Percentiles rank a stretch among this genome's conserved stretches.
Evolutionary conservation across 2,888 invertebrate genomes (phyloP).

Genomic region (Sarcophaga rosellei): DNA sequence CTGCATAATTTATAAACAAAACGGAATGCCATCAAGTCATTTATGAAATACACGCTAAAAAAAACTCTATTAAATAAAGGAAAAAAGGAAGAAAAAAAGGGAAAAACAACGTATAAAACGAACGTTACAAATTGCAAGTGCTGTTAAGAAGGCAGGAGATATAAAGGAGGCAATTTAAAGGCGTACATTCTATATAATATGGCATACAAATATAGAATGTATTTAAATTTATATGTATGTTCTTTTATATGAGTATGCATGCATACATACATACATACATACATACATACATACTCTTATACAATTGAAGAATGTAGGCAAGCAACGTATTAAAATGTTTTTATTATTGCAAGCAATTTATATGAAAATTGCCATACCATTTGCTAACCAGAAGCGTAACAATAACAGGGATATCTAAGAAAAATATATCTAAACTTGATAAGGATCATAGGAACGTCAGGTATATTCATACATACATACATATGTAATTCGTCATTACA

Average conservation of each 20-base stretch:
- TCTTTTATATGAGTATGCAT: neutral
- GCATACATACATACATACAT: neutral
- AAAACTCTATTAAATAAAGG: neutral
- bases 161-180: constrained; percentile 37
- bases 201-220: neutral
- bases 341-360: constrained; percentile 60
- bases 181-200: neutral
- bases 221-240: constrained; percentile 4
- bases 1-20: constrained; percentile 62
- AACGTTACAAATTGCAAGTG: too few relatives aligned
- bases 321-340: constrained; percentile 43
- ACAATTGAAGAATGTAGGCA: constrained; percentile 16
- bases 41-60: constrained; percentile 13
- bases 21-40: constrained; percentile 49
- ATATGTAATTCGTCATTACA: too few relatives aligned
- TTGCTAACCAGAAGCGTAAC: neutral
- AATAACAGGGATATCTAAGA: neutral
- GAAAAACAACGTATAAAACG: too few relatives aligned
- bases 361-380: constrained; percentile 42
- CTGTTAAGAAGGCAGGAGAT: too few relatives aligned
- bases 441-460: too few relatives aligned
- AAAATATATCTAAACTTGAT: neutral
- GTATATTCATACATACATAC: too few relatives aligned
- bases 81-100: neutral
- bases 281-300: neutral